phyloP scores from a whole-genome alignment of 2,797 vertebrate genomes.

The Florisuga fusca region DNA sequence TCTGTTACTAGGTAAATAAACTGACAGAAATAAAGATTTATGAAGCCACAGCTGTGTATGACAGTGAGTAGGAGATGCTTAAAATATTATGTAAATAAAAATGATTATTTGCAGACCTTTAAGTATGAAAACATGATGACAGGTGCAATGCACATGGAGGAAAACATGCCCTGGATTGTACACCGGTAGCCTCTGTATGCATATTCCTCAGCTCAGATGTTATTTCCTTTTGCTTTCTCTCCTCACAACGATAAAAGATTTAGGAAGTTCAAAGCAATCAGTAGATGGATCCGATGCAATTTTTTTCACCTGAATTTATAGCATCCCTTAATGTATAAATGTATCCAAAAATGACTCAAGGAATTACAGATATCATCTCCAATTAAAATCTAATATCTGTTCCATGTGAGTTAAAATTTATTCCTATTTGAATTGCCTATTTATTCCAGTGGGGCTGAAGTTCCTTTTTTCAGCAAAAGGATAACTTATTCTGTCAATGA shows the following conservation, averaged over 20 bases:
- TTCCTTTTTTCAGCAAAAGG: neutral
- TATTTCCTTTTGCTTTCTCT: neutral
- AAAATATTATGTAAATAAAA: neutral
- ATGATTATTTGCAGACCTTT: neutral
- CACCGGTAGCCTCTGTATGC: neutral
- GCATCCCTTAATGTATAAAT: neutral
- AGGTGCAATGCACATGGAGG: neutral
- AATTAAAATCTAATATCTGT: neutral
- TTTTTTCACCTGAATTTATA: neutral
- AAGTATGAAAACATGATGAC: neutral
- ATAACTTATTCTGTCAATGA: neutral
- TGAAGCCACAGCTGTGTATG: neutral
- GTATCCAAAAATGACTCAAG: neutral
- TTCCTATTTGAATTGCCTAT: neutral
- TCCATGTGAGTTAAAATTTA: neutral
- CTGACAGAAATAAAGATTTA: no score
- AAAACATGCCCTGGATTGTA: accelerated
- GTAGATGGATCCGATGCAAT: neutral
- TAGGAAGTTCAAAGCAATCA: neutral
- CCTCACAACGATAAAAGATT: neutral
- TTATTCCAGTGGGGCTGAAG: neutral
- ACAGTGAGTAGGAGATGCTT: neutral
- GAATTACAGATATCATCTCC: neutral
- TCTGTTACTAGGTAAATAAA: neutral
- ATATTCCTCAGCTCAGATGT: neutral